These are phyloP conservation scores for Hirtodrosophila trivittata DNA, from an alignment of 2,888 invertebrate genomes.

Conservation along the genomic window DNA sequence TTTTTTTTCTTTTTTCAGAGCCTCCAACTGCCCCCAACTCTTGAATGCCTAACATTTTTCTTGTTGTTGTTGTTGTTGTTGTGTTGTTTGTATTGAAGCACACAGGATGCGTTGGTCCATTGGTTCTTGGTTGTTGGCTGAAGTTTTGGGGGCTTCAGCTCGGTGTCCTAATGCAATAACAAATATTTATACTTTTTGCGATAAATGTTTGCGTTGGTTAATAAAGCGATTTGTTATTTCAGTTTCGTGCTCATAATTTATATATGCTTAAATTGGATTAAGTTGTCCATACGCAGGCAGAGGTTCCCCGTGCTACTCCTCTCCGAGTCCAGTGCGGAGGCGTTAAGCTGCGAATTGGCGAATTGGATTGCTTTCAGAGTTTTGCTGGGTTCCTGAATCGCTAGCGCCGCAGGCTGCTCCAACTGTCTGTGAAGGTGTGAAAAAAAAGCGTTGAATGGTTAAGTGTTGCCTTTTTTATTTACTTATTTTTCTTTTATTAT, in stretches of 20 bases:
- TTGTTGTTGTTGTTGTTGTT: constrained; percentile 12
- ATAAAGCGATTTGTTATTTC: constrained; percentile 80
- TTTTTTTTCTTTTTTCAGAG: neutral
- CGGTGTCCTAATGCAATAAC: constrained; percentile 77
- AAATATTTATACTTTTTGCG: constrained; percentile 83
- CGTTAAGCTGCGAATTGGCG: constrained; percentile 58
- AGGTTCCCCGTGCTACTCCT: neutral
- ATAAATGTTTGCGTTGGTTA: constrained; percentile 82
- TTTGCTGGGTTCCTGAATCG: constrained; percentile 6
- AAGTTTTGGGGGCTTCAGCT: constrained; percentile 16
- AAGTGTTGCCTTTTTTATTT: constrained; percentile 52
- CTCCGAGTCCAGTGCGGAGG: constrained; percentile 54
- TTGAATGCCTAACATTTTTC: constrained; percentile 41
- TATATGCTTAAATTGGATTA: constrained; percentile 77
- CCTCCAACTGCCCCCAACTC: neutral
- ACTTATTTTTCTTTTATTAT: constrained; percentile 44
- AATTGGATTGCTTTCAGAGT: constrained; percentile 12
- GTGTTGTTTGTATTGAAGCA: constrained; percentile 1
- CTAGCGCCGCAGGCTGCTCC: constrained; percentile 44
- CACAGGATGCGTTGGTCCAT: constrained; percentile 42
- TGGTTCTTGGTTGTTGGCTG: neutral
- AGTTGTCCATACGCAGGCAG: constrained; percentile 32
- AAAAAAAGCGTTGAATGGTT: constrained; percentile 38
- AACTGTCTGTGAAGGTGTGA: constrained; percentile 64
- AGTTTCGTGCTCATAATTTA: constrained; percentile 74